These are phyloP conservation scores for Gymnorhina tibicen DNA, from an alignment of 2,113 vertebrate species.

Conservation along the genomic window DNA sequence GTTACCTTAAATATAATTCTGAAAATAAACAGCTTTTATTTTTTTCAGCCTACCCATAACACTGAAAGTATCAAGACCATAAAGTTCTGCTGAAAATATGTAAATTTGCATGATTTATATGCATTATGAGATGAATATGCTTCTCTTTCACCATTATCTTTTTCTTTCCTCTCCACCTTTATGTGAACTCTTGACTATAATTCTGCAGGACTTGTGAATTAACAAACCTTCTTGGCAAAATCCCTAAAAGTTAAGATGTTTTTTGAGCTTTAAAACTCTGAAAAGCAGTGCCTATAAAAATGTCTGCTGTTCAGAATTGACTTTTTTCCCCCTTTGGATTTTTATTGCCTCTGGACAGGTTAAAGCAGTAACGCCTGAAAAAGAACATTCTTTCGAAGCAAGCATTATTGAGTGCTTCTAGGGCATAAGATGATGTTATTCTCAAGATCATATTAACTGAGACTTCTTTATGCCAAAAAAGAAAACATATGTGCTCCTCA, in stretches of 20 bases:
- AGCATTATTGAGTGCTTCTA: not conserved
- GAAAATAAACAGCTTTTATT: not conserved
- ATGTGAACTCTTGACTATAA: not conserved
- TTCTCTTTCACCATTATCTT: not conserved
- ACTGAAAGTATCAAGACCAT: not conserved
- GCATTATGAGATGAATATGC: not conserved
- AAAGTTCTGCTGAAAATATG: not conserved
- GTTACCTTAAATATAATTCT: not conserved
- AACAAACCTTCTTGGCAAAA: not conserved
- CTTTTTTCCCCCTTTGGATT: not conserved
- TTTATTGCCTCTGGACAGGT: not conserved
- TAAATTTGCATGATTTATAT: not conserved
- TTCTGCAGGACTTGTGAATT: not conserved
- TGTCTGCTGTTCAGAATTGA: not conserved
- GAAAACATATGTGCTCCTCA: not conserved
- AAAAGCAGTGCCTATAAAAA: not conserved
- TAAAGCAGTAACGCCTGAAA: not conserved
- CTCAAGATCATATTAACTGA: not conserved
- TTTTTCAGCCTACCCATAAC: not conserved
- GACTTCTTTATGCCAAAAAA: not conserved
- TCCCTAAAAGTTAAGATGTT: not conserved
- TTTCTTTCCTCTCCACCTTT: not conserved
- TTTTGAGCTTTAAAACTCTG: not conserved
- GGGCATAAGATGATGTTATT: not conserved
- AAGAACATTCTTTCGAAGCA: not conserved